Percentiles rank a stretch among this genome's conserved stretches.
Evolutionary conservation across 2,888 invertebrate genomes (phyloP).

Genomic region (Chironomus riparius): DNA sequence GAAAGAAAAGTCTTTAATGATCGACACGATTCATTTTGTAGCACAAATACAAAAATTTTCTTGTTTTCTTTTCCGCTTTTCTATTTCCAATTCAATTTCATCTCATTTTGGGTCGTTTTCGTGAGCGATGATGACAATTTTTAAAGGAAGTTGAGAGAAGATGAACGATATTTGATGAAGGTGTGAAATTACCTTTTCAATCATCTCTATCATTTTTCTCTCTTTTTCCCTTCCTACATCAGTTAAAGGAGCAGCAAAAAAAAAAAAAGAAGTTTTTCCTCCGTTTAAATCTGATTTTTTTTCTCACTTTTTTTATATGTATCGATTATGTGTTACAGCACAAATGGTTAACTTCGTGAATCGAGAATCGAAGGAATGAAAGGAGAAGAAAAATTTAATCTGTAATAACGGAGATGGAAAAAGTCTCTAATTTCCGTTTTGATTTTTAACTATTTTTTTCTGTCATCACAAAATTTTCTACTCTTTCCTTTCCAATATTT

Average conservation of each 20-base stretch:
- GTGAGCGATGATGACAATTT: slow-evolving; percentile 12
- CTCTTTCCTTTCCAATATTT: too few relatives aligned
- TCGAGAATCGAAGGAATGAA: not conserved
- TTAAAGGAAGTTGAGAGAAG: not conserved
- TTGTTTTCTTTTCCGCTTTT: not conserved
- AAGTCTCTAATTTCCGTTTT: slow-evolving; percentile 23
- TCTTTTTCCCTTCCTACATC: not conserved
- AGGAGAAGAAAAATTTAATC: slow-evolving; percentile 26
- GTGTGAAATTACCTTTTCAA: slow-evolving; percentile 24
- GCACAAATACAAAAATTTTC: not conserved
- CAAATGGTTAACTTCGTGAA: too few relatives aligned
- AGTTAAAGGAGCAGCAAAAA: not conserved
- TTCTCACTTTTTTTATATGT: too few relatives aligned
- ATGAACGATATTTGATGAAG: slow-evolving; percentile 23
- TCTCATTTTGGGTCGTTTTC: not conserved
- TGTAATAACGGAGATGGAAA: slow-evolving; percentile 26
- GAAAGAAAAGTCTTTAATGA: too few relatives aligned
- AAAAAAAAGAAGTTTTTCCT: not conserved
- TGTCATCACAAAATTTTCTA: too few relatives aligned
- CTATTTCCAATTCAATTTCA: not conserved
- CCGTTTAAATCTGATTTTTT: not conserved
- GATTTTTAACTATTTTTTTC: slow-evolving; percentile 5
- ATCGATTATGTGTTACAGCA: too few relatives aligned
- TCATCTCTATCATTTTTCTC: not conserved
- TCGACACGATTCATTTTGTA: too few relatives aligned